Conservation (phyloP, 1,140 invertebrate species). For the Drosophila pandora region DNA sequence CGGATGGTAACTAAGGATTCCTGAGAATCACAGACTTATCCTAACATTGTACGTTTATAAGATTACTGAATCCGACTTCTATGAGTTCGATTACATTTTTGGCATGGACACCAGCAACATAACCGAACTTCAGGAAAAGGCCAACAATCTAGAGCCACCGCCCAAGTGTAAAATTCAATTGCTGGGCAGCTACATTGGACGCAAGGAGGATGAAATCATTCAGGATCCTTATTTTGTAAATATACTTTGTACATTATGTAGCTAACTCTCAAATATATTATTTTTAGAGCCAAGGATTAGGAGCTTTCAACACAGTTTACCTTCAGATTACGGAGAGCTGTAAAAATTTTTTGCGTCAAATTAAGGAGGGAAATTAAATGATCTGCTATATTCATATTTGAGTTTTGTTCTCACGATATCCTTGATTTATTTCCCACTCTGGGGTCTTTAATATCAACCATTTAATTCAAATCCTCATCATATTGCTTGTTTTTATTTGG, state of each 20-base stretch:
- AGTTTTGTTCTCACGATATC: too few species aligned
- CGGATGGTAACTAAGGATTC: slow-evolving; percentile 85
- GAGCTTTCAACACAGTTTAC: slow-evolving; percentile 57
- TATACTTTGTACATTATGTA: neutral
- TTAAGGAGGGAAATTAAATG: neutral
- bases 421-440: too few species aligned
- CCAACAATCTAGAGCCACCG: slow-evolving; percentile 83
- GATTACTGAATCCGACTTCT: slow-evolving; percentile 90
- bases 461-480: too few species aligned
- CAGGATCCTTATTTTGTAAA: slow-evolving; percentile 94
- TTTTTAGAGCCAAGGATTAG: slow-evolving; percentile 57
- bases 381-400: too few species aligned
- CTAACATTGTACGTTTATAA: slow-evolving; percentile 64
- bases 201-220: slow-evolving; percentile 89
- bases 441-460: too few species aligned
- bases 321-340: slow-evolving; percentile 69
- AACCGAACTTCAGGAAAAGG: slow-evolving; percentile 86
- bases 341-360: slow-evolving; percentile 12
- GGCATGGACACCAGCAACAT: slow-evolving; percentile 95
- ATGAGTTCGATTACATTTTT: slow-evolving; percentile 92
- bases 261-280: neutral
- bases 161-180: slow-evolving; percentile 89
- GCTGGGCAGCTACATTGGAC: slow-evolving; percentile 91
- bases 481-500: too few species aligned
- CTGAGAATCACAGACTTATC: too few species aligned